Conservation (phyloP, 2,797 vertebrate species). For the Euphonia xanthogaster region DNA sequence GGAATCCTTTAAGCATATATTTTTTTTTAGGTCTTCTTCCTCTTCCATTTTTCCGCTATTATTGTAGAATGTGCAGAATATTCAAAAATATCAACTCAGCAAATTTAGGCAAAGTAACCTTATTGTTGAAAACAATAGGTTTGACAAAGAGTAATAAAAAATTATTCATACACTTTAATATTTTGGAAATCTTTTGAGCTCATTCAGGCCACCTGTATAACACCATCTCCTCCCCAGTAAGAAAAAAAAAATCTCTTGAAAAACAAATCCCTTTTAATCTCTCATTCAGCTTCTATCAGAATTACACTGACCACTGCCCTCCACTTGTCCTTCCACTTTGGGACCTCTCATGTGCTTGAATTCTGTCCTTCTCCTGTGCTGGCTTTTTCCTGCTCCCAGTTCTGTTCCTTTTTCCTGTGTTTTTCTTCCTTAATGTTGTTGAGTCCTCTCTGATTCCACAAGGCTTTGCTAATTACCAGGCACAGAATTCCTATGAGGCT, state of each 20-base stretch:
- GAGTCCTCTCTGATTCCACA: not conserved
- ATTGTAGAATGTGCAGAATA: not conserved
- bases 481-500: not conserved
- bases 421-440: not conserved
- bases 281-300: not conserved
- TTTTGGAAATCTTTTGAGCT: not conserved
- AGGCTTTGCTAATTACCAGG: slow-evolving; percentile 36
- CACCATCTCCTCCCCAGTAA: not conserved
- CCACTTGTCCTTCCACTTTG: not conserved
- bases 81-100: not conserved
- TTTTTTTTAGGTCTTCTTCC: not conserved
- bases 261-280: not conserved
- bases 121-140: not conserved
- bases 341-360: not conserved
- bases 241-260: not conserved
- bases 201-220: not conserved
- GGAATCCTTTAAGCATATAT: not conserved
- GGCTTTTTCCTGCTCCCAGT: not conserved
- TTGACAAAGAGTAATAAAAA: not conserved
- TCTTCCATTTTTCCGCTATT: not conserved
- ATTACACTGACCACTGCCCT: not conserved
- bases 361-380: not conserved
- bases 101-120: not conserved
- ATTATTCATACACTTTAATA: not conserved
- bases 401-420: not conserved